Evolutionary conservation across 1,140 invertebrate genomes (phyloP), one percentile per base, ranked within the genome.

Genomic region (Macrocentrus cingulum): DNA sequence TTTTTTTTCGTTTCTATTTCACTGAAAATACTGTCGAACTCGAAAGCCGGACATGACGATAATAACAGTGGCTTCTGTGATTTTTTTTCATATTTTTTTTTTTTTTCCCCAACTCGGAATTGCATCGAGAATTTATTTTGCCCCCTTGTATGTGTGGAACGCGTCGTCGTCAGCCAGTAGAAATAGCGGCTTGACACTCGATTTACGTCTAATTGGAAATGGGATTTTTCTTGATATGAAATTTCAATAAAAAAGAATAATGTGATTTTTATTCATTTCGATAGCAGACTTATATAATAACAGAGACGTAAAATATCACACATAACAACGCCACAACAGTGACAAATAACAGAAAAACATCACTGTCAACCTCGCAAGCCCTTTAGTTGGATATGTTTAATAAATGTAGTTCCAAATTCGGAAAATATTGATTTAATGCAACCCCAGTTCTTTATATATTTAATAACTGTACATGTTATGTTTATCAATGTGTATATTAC

Each of bases 391-490:
- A 74, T 55, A 70, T 76, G 74, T 74, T 70, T 39, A 64, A 65
- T 67, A 66, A 69, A 55, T 53, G 74, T 76, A 74, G 74, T 68
- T 74, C 66, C 65, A 67, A 71, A 64, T 75, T 72, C 72, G 65
- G 64, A 72, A 51, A 74, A 39, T 52, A 41, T 49, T 72, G 70
- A 66, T 77, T 74, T 76, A n/a, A 77, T 78, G 77, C 76, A 72
- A 76, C n/a, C 69, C 67, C 64, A 67, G 66, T 69, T 76, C 67
- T 69, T 71, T 70, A 68, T 67, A 66, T 62, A 57, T n/a, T 57
- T 70, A 61, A 69, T 79, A 71, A 77, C 67, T 77, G 76, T 79
- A 80, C 68, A 68, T 77, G 75, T 79, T 75, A 70, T 70, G 70
- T 70, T 71, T 65, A 20, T 73, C 70, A 74, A 76, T 79, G 75